Evolutionary conservation across 2,113 vertebrate genomes (phyloP).

Genomic region (Phaethon lepturus): DNA sequence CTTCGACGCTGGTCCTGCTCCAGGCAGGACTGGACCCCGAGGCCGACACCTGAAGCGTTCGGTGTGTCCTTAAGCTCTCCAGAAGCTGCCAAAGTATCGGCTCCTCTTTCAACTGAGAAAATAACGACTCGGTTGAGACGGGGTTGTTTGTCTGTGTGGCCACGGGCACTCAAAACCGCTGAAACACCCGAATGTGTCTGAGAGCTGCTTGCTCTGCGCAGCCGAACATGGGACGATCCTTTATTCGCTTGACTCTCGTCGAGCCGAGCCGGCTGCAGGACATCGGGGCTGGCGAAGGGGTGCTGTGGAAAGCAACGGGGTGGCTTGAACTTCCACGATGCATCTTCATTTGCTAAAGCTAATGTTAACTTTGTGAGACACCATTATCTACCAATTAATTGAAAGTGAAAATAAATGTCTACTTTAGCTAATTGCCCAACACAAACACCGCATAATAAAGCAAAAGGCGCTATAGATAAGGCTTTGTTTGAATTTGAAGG

Average conservation of each 20-base stretch:
- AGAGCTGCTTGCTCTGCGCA: background rate
- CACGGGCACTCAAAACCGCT: background rate
- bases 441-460: background rate
- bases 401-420: background rate
- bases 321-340: background rate
- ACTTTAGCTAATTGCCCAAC: background rate
- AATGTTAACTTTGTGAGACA: background rate
- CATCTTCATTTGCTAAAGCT: background rate
- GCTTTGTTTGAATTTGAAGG: background rate
- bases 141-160: background rate
- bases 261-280: background rate
- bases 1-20: background rate
- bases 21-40: background rate
- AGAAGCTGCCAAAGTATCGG: background rate
- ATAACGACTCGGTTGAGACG: background rate
- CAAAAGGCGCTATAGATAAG: background rate
- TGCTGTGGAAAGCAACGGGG: too few species aligned
- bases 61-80: accelerated
- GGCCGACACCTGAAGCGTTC: background rate
- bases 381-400: background rate
- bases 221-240: background rate
- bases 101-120: background rate
- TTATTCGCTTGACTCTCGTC: background rate
- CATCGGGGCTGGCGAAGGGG: background rate
- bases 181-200: background rate